These are phyloP conservation scores for Candoia aspera DNA, from an alignment of 2,113 vertebrate species.

Conservation along the genomic window DNA sequence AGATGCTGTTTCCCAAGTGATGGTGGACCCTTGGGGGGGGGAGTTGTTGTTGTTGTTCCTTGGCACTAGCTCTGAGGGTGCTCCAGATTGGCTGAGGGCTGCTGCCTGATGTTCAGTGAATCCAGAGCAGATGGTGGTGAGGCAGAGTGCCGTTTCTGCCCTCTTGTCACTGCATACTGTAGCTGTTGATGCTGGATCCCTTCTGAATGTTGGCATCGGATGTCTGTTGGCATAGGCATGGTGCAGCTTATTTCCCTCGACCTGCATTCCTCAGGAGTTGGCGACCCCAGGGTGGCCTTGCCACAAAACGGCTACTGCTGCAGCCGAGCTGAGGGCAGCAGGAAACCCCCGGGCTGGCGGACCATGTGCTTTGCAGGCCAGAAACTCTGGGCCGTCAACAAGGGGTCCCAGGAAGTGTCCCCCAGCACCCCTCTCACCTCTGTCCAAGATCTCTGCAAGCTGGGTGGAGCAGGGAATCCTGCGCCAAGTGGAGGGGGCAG, in stretches of 20 bases:
- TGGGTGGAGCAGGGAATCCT: not conserved
- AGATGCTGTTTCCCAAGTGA: not conserved
- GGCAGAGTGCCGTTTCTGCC: not conserved
- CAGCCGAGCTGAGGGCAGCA: not conserved
- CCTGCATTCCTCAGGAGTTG: not conserved
- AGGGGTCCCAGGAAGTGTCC: not conserved
- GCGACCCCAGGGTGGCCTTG: not conserved
- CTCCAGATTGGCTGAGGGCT: not conserved
- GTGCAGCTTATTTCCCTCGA: not conserved
- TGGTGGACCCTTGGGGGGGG: not conserved
- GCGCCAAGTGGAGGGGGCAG: not conserved
- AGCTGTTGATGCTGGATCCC: not conserved
- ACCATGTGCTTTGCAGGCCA: not conserved
- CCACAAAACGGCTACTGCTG: rapidly evolving
- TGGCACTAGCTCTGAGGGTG: not conserved
- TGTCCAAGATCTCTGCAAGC: not conserved
- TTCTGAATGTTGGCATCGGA: not conserved
- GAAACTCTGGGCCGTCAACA: not conserved
- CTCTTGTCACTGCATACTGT: not conserved
- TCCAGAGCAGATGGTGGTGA: not conserved
- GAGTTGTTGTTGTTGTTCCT: not conserved
- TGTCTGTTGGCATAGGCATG: not conserved
- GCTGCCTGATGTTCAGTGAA: not conserved
- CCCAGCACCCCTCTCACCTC: not conserved
- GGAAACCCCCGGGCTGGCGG: not conserved